Conservation (phyloP, 1,140 invertebrate genomes). For the Diplogasteroides magnus region DNA sequence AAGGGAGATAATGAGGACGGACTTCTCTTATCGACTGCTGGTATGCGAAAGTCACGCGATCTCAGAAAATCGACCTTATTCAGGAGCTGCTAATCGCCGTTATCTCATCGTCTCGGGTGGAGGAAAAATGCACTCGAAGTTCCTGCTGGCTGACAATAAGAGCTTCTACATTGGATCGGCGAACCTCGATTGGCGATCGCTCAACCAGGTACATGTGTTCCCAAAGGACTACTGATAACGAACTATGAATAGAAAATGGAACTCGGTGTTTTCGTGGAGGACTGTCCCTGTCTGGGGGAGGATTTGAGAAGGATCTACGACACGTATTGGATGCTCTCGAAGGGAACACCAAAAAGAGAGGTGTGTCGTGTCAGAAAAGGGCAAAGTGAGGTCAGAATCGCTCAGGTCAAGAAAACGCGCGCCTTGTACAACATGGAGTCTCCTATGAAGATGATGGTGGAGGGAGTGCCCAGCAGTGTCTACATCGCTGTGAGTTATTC, state of each 20-base stretch:
- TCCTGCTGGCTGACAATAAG: slow-evolving; percentile 73
- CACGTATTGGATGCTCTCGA: slow-evolving; percentile 72
- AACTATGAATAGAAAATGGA: slow-evolving; percentile 77
- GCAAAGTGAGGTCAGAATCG: no score
- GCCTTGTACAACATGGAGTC: slow-evolving; percentile 67
- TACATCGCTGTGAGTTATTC: slow-evolving; percentile 71
- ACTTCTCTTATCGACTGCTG: slow-evolving; percentile 4
- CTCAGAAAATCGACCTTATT: slow-evolving; percentile 6
- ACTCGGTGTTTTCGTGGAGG: slow-evolving; percentile 73
- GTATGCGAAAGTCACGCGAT: background rate
- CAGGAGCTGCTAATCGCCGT: slow-evolving; percentile 66
- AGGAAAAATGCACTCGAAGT: slow-evolving; percentile 90
- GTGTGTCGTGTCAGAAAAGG: no score
- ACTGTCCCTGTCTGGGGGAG: slow-evolving; percentile 75
- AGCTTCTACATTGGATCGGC: slow-evolving; percentile 64
- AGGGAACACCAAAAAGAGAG: slow-evolving; percentile 65
- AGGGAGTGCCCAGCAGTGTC: slow-evolving; percentile 63
- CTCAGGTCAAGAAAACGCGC: slow-evolving; percentile 68
- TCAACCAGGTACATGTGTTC: slow-evolving; percentile 79
- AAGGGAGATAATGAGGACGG: slow-evolving; percentile 52
- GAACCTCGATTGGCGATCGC: slow-evolving; percentile 78
- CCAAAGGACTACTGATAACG: no score
- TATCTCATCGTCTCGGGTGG: slow-evolving; percentile 76
- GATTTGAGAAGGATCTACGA: slow-evolving; percentile 87
- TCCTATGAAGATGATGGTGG: slow-evolving; percentile 69